Percentiles rank a stretch among this genome's conserved stretches.
Evolutionary conservation across 2,888 invertebrate genomes (phyloP).

Genomic region (Papilio elwesi): DNA sequence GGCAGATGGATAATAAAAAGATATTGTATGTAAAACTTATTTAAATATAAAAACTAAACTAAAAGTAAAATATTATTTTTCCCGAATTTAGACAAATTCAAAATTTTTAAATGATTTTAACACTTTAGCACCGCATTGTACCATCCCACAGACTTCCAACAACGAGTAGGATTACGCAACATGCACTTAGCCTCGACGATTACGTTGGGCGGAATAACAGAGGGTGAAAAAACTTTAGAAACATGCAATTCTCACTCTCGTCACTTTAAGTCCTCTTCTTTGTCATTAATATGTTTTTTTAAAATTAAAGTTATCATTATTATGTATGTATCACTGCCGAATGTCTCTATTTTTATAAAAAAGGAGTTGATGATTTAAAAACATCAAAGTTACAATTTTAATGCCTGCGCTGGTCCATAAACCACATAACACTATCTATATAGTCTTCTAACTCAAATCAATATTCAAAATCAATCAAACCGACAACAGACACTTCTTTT

Average conservation of each 20-base stretch:
- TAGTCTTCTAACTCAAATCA: no score
- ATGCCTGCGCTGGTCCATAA: no score
- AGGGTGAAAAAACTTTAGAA: constrained; percentile 33
- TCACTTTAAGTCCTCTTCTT: neutral
- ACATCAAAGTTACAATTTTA: no score
- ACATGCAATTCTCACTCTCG: constrained; percentile 1
- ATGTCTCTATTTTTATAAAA: no score
- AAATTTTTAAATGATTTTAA: constrained; percentile 33
- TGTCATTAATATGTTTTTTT: no score
- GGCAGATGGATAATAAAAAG: neutral
- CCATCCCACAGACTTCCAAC: constrained; percentile 42
- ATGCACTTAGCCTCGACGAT: constrained; percentile 67
- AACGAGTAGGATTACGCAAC: constrained; percentile 58
- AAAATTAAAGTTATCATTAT: no score
- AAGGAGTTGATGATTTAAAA: no score
- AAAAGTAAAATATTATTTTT: no score
- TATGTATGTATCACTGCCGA: no score
- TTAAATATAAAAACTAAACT: neutral
- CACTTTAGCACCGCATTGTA: constrained; percentile 51
- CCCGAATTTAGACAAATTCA: neutral
- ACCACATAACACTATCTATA: no score
- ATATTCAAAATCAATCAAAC: no score
- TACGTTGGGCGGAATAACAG: constrained; percentile 42
- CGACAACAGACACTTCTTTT: no score
- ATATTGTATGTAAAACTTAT: neutral